These are phyloP conservation scores for Hozukius guyotensis DNA, from an alignment of 2,797 vertebrate species.

Conservation along the genomic window DNA sequence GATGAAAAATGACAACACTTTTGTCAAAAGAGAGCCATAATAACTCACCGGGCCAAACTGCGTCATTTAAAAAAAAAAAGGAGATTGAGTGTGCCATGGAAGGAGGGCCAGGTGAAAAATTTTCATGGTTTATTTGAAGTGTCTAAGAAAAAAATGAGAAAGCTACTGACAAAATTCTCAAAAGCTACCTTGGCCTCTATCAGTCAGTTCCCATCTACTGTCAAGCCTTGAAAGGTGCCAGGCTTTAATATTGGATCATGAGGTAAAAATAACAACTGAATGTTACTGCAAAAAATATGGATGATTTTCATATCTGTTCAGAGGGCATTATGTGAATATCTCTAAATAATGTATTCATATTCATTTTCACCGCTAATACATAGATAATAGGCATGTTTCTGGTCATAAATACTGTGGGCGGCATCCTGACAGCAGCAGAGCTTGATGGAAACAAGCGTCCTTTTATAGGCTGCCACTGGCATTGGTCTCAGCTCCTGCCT, in stretches of 20 bases:
- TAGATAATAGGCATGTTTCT: too few species aligned
- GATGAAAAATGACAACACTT: not conserved
- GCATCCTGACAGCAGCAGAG: too few species aligned
- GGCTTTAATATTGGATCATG: not conserved
- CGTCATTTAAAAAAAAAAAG: not conserved
- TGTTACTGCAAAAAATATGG: not conserved
- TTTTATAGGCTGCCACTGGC: too few species aligned
- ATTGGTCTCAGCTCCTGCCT: too few species aligned
- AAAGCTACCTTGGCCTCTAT: not conserved
- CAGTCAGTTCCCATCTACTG: not conserved
- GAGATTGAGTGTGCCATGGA: not conserved
- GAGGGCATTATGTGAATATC: not conserved
- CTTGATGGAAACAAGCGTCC: too few species aligned
- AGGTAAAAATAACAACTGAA: not conserved
- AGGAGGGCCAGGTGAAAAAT: not conserved
- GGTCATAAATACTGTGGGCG: too few species aligned
- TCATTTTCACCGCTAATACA: too few species aligned
- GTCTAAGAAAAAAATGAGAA: not conserved
- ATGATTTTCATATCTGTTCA: not conserved
- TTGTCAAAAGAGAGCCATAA: not conserved
- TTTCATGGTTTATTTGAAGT: not conserved
- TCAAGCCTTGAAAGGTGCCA: not conserved
- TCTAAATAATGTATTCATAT: too few species aligned
- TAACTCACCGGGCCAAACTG: not conserved
- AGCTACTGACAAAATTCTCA: not conserved